A percentile compares a stretch with the other conserved stretches of the same genome.
These are phyloP conservation scores for Calyptommatus sinebrachiatus DNA, from an alignment of 2,113 vertebrate species.

Conservation along the genomic window DNA sequence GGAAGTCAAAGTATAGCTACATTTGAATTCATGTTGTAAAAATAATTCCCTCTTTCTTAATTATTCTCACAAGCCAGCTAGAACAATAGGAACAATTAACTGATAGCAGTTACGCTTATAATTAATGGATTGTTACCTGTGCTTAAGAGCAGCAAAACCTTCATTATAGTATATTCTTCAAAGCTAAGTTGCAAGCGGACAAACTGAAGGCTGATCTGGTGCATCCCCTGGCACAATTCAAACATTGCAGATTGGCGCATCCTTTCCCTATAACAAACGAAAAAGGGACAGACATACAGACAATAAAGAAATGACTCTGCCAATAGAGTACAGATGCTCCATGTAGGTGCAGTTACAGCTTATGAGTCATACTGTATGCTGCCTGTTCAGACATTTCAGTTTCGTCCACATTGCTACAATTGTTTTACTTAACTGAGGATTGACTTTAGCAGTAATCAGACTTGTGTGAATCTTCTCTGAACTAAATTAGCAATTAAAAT, in stretches of 20 bases:
- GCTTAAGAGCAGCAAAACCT: slow-evolving; percentile 94
- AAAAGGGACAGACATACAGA: background rate
- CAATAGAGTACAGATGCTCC: background rate
- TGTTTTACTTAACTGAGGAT: no score
- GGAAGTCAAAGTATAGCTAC: no score
- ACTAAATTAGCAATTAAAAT: no score
- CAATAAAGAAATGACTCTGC: background rate
- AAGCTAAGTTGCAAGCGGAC: slow-evolving; percentile 95
- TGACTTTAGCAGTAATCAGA: no score
- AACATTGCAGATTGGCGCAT: slow-evolving; percentile 99
- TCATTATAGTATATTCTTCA: slow-evolving; percentile 97
- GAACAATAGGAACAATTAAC: background rate
- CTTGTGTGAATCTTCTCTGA: no score
- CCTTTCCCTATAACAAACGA: slow-evolving; percentile 79
- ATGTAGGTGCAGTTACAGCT: background rate
- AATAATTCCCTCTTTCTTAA: no score
- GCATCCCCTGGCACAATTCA: slow-evolving; percentile 95
- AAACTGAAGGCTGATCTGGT: slow-evolving; percentile 97
- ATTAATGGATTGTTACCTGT: slow-evolving; percentile 77
- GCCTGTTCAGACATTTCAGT: no score
- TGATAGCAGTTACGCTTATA: rapidly evolving
- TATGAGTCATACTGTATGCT: background rate
- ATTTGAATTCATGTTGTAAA: no score
- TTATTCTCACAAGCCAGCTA: background rate
- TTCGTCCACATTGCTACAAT: no score